Evolutionary conservation across 2,888 invertebrate genomes (phyloP), one percentile per base, ranked within the genome.

Genomic region (Leucophora obtusa): DNA sequence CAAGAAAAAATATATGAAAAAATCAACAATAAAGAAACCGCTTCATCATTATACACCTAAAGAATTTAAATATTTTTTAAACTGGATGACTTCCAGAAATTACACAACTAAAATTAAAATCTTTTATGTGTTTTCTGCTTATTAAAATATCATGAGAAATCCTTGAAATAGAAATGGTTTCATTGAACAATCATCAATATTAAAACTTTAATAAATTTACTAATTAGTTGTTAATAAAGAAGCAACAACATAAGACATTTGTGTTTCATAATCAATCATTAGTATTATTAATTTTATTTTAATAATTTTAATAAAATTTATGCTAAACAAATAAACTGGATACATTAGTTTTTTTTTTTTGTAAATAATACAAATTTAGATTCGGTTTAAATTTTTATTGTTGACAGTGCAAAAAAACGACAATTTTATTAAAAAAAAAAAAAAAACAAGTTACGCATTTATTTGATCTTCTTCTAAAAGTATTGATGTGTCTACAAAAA

Each of bases 391-490:
- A 11, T 38, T 14, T 28, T 28, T 28, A 28, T 28, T 28, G 28
- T 28, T 28, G 6, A 7, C 28, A 6, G 28, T 56, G 62, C 28
- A 72, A 63, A 56, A 59, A 15, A 59, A 53, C 11, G 18, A n/a
- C 10, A 59, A 59, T 65, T 65, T 73, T 56, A 15, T 33, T 21
- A 43, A 11, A 18, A 54, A 11, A 18, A 33, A 33, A 6, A 9
- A n/a, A 54, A 65, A 69, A 70, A 59, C 70, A 60, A 59, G 54
- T 71, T 53, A 79, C 62, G 59, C 63, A 56, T 51, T 47, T 59
- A 62, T 68, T 70, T 38, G 63, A 72, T 35, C 63, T 51, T 65
- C 60, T 73, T 65, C 51, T 62, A 15, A 50, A 56, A 50, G 24
- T 43, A 7, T 9, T 8, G 8, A 33, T 15, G 10, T 51, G 17